These are phyloP conservation scores for Porites rus DNA, from an alignment of 92 coral and sea anemone species.

Conservation along the genomic window DNA sequence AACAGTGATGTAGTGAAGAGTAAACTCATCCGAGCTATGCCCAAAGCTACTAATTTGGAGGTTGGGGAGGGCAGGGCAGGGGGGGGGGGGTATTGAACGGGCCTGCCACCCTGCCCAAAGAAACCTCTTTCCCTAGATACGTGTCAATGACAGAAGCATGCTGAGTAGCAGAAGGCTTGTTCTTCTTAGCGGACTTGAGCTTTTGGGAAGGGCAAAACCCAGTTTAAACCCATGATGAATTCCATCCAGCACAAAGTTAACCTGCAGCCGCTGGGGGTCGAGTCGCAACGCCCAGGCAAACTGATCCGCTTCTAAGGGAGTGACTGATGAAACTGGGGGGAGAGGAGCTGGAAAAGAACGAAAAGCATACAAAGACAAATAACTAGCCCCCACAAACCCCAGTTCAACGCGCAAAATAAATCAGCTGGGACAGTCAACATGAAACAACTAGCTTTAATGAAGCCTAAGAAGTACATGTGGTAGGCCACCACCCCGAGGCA, in stretches of 20 bases:
- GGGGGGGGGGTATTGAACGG: not conserved
- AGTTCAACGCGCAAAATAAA: not conserved
- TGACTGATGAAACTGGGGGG: conserved; percentile 9
- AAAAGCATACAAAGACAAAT: not conserved
- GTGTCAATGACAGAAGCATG: not conserved
- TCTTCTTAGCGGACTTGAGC: not conserved
- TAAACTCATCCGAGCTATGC: not conserved
- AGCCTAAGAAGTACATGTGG: not conserved
- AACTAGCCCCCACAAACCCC: not conserved
- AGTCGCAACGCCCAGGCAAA: conserved; percentile 1
- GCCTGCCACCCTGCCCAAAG: too few relatives aligned
- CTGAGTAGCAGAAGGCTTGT: not conserved
- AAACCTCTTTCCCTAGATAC: not conserved
- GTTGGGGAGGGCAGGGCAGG: not conserved
- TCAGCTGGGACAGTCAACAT: not conserved
- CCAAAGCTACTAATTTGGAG: conserved; percentile 1
- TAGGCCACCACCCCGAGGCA: not conserved
- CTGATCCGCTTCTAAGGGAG: not conserved
- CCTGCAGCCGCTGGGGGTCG: not conserved
- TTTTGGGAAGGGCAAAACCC: not conserved
- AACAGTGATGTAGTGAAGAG: not conserved
- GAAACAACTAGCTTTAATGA: not conserved
- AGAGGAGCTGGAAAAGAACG: not conserved
- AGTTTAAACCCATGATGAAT: not conserved
- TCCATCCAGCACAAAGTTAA: conserved; percentile 2